Evolutionary conservation across 2,797 vertebrate species (phyloP).

Genomic region (Gallirallus australis): DNA sequence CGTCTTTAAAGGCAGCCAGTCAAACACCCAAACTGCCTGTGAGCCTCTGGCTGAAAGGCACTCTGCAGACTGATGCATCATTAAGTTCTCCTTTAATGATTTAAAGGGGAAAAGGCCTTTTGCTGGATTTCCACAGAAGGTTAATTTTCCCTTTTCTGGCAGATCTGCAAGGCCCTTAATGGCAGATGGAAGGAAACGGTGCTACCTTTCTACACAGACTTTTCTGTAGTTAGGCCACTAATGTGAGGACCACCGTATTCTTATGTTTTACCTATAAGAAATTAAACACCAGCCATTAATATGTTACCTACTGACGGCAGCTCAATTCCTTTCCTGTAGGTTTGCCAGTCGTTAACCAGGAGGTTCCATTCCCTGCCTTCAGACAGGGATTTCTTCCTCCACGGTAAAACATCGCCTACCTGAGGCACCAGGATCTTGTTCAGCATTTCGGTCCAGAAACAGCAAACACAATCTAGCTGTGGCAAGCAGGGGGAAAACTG

Average conservation of each 20-base stretch:
- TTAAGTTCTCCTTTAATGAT: conserved; percentile 52
- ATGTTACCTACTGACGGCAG: conserved; percentile 25
- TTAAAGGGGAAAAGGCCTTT: conserved; percentile 51
- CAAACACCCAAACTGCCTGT: not conserved
- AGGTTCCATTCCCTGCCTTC: conserved; percentile 64
- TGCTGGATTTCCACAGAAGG: conserved; percentile 58
- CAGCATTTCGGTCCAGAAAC: conserved; percentile 77
- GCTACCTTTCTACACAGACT: conserved; percentile 20
- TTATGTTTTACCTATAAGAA: conserved; percentile 55
- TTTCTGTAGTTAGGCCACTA: conserved; percentile 12
- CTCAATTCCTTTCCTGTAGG: conserved; percentile 53
- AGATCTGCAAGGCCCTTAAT: conserved; percentile 45
- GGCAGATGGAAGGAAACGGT: conserved; percentile 49
- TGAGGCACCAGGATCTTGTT: conserved; percentile 80
- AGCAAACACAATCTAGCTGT: conserved; percentile 82
- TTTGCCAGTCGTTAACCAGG: conserved; percentile 38
- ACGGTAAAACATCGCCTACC: conserved; percentile 77
- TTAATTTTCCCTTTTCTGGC: conserved; percentile 65
- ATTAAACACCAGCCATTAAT: conserved; percentile 50
- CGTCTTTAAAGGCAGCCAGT: not conserved
- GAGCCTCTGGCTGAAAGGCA: conserved; percentile 15
- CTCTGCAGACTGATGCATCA: conserved; percentile 25
- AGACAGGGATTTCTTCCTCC: conserved; percentile 74
- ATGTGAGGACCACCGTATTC: conserved; percentile 59
- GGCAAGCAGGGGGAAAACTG: conserved; percentile 73